Percentiles rank a stretch among this genome's conserved stretches.
Evolutionary conservation across 2,797 vertebrate species (phyloP).

Genomic region (Ctenochaetus hawaiiensis): DNA sequence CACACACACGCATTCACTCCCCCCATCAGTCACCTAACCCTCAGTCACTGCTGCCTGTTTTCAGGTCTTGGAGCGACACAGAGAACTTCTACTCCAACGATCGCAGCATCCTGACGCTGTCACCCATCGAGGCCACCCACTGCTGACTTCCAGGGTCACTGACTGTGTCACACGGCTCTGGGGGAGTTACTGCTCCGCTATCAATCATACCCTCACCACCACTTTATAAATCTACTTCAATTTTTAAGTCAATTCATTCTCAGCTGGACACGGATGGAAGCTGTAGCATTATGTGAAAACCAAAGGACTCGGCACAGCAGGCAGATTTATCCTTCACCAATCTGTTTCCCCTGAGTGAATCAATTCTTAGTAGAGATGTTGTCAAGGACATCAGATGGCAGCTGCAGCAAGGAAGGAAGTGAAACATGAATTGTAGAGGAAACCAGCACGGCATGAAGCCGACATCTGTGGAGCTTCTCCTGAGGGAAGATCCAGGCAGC

Average conservation of each 20-base stretch:
- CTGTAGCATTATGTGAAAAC: constrained; percentile 24
- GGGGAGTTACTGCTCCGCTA: constrained; percentile 1
- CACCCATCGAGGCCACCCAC: constrained; percentile 89
- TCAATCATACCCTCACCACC: constrained; percentile 38
- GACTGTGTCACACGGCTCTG: constrained; percentile 34
- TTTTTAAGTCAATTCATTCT: constrained; percentile 16
- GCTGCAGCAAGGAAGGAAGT: constrained; percentile 28
- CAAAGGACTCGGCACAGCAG: constrained; percentile 42
- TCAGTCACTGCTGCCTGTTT: constrained; percentile 88
- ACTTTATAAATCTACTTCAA: constrained; percentile 26
- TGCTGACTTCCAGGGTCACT: constrained; percentile 76
- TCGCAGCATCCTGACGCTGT: constrained; percentile 96
- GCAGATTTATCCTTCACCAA: background rate
- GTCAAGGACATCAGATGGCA: constrained; percentile 13
- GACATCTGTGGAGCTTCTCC: constrained; percentile 25
- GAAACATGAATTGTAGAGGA: background rate
- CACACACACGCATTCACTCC: constrained; percentile 5
- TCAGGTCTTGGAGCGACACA: constrained; percentile 94
- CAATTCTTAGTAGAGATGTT: background rate
- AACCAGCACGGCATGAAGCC: background rate
- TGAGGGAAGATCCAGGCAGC: background rate
- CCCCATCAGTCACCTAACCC: constrained; percentile 61
- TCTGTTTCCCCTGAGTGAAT: constrained; percentile 7
- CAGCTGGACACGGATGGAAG: constrained; percentile 32
- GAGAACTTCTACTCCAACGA: constrained; percentile 95